Conservation (phyloP, 2,113 vertebrate species). For the Tachysurus fulvidraco region DNA sequence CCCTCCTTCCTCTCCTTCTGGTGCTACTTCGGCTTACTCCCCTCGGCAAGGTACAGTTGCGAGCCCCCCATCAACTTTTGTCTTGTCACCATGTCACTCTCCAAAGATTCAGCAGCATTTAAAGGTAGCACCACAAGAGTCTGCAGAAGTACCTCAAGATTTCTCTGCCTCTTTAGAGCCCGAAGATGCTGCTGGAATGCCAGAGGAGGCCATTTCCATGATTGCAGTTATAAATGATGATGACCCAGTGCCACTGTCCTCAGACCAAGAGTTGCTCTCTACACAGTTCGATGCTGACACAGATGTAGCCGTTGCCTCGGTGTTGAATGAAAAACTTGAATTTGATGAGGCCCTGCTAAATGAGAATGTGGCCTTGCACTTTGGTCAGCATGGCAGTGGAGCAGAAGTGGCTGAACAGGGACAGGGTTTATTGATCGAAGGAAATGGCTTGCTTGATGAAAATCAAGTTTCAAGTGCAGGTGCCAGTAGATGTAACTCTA, state of each 20-base stretch:
- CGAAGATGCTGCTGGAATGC: slow-evolving; percentile 67
- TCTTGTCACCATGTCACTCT: slow-evolving; percentile 55
- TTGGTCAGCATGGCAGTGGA: slow-evolving; percentile 54
- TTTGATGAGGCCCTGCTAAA: slow-evolving; percentile 79
- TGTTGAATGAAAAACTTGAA: slow-evolving; percentile 80
- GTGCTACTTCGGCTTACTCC: slow-evolving; percentile 72
- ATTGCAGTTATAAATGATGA: slow-evolving; percentile 65
- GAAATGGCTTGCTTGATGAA: slow-evolving; percentile 41
- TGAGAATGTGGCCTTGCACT: slow-evolving; percentile 73
- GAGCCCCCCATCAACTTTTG: slow-evolving; percentile 29
- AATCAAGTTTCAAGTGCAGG: background rate
- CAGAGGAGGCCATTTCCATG: slow-evolving; percentile 63
- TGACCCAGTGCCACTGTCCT: slow-evolving; percentile 62
- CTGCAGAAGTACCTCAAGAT: slow-evolving; percentile 70
- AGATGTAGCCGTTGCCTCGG: slow-evolving; percentile 78
- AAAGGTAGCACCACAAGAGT: slow-evolving; percentile 65
- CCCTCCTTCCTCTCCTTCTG: slow-evolving; percentile 67
- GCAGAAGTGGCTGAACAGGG: slow-evolving; percentile 37
- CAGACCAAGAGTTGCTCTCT: slow-evolving; percentile 69
- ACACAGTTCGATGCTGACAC: slow-evolving; percentile 69
- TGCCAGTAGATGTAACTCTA: background rate
- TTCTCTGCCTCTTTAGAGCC: slow-evolving; percentile 69
- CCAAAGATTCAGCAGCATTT: slow-evolving; percentile 63
- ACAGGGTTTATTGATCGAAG: slow-evolving; percentile 20
- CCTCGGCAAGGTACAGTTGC: slow-evolving; percentile 56